Evolutionary conservation across 2,888 invertebrate species (phyloP).

Genomic region (Microdon myrmicae): DNA sequence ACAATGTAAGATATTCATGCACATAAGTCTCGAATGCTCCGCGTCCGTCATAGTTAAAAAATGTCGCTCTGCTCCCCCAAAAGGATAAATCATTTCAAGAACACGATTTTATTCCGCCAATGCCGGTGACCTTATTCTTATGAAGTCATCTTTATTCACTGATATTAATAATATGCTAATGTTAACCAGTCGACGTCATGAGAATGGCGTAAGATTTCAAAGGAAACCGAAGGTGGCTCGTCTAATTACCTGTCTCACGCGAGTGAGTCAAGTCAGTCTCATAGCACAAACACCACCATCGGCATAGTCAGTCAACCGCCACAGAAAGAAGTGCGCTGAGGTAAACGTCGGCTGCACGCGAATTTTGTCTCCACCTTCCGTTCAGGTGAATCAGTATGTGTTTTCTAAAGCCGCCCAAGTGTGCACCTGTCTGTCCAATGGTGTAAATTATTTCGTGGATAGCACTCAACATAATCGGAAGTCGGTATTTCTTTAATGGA

Average conservation of each 20-base stretch:
- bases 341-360: conserved; percentile 15
- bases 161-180: too few species aligned
- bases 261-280: conserved; percentile 16
- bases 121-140: too few species aligned
- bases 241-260: background rate
- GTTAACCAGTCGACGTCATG: too few species aligned
- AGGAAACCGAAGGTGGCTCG: conserved; percentile 18
- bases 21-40: too few species aligned
- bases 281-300: conserved; percentile 14
- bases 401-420: conserved; percentile 3
- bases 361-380: conserved; percentile 9
- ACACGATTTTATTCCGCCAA: too few species aligned
- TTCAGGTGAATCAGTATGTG: conserved; percentile 32
- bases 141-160: too few species aligned
- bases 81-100: too few species aligned
- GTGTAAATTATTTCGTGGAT: conserved; percentile 26
- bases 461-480: conserved; percentile 19
- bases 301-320: conserved; percentile 1
- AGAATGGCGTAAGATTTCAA: conserved; percentile 27
- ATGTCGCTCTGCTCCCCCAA: too few species aligned
- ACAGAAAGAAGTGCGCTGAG: background rate
- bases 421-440: background rate
- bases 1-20: too few species aligned
- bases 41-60: too few species aligned
- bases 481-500: conserved; percentile 20